Evolutionary conservation across 1,140 invertebrate genomes (phyloP), one percentile per base, ranked within the genome.

Genomic region (Argopecten irradians): DNA sequence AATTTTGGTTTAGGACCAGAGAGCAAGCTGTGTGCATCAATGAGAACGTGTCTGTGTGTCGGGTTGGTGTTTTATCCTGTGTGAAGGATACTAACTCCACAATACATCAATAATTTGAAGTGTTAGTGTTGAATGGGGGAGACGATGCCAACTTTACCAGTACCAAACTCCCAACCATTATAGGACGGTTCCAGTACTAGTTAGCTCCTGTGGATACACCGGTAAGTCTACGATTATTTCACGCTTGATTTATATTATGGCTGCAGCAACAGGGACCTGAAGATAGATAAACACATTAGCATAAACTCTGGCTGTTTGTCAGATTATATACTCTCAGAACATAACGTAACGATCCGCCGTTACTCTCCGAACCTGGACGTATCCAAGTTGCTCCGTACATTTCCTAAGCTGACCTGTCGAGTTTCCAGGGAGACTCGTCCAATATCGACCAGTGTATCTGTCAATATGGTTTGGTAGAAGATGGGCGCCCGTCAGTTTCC

Each of bases 211-310:
- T 71, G 55, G 55, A 71, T 71, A 71, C 55, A 28, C n/a, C 16
- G 55, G 55, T 71, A 71, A 71, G 55, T 71, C 22, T n/a, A 71
- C 55, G 55, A 71, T 16, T n/a, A n/a, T 71, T 71, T 28, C 55
- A 71, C 5, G 55, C 55, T 71, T 71, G 22, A 28, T 71, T 71
- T 71, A 71, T 71, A 71, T 71, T 71, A 71, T 71, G 22, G 55
- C 55, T 71, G 55, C 55, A 28, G n/a, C 55, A 71, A 71, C n/a
- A 71, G 14, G 55, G n/a, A n/a, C 55, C 13, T 28, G 55, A 71
- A 28, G 55, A 71, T 71, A 71, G 55, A 71, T 71, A 28, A 28
- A 71, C 55, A 71, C 55, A 71, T 71, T 71, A 71, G 55, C 55
- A 71, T 71, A 71, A 71, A 7, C 55, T n/a, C 28, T 28, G 55